Conservation (phyloP, 1,140 invertebrate genomes). For the Caenorhabditis brenneri region DNA sequence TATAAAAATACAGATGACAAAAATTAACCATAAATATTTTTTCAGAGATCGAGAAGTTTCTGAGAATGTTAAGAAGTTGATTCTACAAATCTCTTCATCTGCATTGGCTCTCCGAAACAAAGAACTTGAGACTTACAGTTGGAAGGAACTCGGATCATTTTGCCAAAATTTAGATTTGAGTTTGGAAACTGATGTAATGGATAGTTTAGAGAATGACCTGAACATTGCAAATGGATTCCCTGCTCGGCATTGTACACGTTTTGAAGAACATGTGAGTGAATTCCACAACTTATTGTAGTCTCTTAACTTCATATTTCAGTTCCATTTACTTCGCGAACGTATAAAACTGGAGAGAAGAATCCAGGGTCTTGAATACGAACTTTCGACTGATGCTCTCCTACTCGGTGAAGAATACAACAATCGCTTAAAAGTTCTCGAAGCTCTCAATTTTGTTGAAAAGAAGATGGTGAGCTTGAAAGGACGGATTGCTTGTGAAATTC, state of each 20-base stretch:
- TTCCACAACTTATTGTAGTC: neutral
- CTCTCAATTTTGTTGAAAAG: neutral
- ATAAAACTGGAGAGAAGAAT: constrained; percentile 11
- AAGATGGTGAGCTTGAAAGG: constrained; percentile 81
- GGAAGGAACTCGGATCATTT: neutral
- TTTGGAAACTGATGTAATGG: neutral
- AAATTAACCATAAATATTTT: neutral
- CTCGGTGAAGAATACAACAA: constrained; percentile 52
- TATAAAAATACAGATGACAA: too few relatives aligned
- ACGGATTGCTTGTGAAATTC: constrained; percentile 92
- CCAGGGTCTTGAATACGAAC: constrained; percentile 1
- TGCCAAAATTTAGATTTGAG: neutral
- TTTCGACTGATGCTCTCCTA: constrained; percentile 36
- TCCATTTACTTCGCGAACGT: neutral
- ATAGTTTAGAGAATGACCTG: neutral
- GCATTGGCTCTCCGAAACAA: neutral
- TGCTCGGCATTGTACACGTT: constrained; percentile 22
- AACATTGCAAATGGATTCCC: neutral
- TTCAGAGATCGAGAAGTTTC: neutral
- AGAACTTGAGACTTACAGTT: neutral
- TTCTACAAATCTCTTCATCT: neutral
- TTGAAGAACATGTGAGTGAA: constrained; percentile 37
- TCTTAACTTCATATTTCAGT: neutral
- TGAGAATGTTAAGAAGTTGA: neutral
- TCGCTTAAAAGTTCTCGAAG: constrained; percentile 45